phyloP scores from a whole-genome alignment of 1,140 invertebrate genomes.

The Galendromus occidentalis region DNA sequence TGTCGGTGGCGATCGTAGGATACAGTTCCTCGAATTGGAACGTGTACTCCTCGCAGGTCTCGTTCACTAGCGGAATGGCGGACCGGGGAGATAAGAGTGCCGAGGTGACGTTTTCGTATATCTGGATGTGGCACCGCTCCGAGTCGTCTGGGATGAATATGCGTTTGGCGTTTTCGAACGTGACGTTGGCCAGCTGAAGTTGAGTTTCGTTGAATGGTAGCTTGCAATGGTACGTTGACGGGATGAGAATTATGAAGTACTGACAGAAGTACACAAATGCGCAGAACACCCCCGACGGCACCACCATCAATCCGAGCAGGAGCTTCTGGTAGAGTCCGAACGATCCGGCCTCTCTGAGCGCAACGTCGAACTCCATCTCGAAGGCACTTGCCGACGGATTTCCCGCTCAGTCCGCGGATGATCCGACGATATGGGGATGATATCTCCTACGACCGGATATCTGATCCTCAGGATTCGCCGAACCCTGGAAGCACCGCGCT shows the following conservation, averaged over 20 bases:
- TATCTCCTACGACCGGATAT: too few species aligned
- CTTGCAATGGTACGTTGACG: not conserved
- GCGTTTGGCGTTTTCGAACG: not conserved
- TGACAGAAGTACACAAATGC: slow-evolving; percentile 19
- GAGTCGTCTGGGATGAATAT: not conserved
- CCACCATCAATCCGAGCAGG: slow-evolving; percentile 16
- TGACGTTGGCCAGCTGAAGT: not conserved
- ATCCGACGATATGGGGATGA: too few species aligned
- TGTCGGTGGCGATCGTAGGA: slow-evolving; percentile 20
- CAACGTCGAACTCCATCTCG: slow-evolving; percentile 18
- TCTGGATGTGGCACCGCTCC: not conserved
- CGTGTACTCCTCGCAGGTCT: not conserved
- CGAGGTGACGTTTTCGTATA: not conserved
- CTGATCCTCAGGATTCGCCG: too few species aligned
- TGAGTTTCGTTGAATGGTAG: not conserved
- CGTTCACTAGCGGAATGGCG: not conserved
- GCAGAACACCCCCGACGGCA: slow-evolving; percentile 18
- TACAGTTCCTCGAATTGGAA: slow-evolving; percentile 19
- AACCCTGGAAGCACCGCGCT: too few species aligned
- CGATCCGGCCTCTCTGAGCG: slow-evolving; percentile 16
- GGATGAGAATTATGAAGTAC: slow-evolving; percentile 19
- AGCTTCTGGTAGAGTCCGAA: slow-evolving; percentile 20
- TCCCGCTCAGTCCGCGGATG: too few species aligned
- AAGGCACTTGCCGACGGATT: too few species aligned
- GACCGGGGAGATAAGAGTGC: not conserved